Conservation (phyloP, 92 coral and sea anemone genomes). For the Parazoanthus swiftii region DNA sequence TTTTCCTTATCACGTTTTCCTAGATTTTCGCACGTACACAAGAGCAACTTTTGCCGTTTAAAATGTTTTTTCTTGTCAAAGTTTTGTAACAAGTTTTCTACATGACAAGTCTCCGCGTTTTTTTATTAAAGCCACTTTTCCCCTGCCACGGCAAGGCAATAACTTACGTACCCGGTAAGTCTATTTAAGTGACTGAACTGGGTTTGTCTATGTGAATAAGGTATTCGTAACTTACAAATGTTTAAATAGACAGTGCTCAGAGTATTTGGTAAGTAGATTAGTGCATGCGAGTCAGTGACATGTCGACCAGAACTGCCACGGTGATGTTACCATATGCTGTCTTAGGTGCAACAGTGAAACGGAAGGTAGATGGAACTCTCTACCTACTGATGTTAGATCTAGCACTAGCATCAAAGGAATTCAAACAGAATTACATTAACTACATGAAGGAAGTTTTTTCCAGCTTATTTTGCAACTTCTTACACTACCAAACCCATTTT, state of each 20-base stretch:
- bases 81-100: too few relatives aligned
- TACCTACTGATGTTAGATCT: slow-evolving; percentile 20
- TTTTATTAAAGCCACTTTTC: too few relatives aligned
- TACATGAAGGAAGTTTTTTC: slow-evolving; percentile 20
- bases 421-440: slow-evolving; percentile 12
- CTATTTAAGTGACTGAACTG: slow-evolving; percentile 21
- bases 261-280: slow-evolving; percentile 15
- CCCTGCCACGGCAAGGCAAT: too few relatives aligned
- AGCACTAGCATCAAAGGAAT: slow-evolving; percentile 21
- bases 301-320: slow-evolving; percentile 24
- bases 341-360: slow-evolving; percentile 36
- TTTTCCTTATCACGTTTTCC: too few relatives aligned
- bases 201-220: slow-evolving; percentile 14
- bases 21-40: too few relatives aligned
- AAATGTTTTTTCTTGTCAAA: too few relatives aligned
- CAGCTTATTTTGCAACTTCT: not conserved
- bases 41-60: too few relatives aligned
- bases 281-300: slow-evolving; percentile 35
- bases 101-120: too few relatives aligned
- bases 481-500: too few relatives aligned
- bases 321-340: slow-evolving; percentile 30
- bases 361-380: slow-evolving; percentile 43
- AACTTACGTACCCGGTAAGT: not conserved
- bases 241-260: slow-evolving; percentile 11
- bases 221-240: slow-evolving; percentile 12